Conservation (phyloP, 2,888 invertebrate genomes). For the Perdita meconis region DNA sequence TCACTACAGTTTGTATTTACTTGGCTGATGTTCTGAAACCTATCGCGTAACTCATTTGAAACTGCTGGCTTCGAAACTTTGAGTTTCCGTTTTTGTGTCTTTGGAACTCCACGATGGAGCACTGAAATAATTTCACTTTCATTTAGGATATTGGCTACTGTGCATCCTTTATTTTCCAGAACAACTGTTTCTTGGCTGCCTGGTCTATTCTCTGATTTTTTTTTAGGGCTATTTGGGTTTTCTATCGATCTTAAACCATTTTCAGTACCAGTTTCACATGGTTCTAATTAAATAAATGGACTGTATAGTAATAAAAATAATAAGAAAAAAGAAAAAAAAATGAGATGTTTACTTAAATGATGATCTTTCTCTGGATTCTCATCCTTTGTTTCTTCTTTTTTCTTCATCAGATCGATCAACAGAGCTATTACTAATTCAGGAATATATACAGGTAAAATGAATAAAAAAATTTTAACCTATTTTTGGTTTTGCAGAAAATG, state of each 20-base stretch:
- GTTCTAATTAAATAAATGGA: not conserved
- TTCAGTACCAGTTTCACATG: not conserved
- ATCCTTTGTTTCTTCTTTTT: no score
- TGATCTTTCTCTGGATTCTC: conserved; percentile 18
- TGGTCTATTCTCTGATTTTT: not conserved
- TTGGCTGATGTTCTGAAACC: not conserved
- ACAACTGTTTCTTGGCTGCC: not conserved
- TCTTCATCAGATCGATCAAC: conserved; percentile 39
- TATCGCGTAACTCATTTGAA: not conserved
- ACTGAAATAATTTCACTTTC: not conserved
- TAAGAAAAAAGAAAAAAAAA: not conserved
- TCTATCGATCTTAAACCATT: no score
- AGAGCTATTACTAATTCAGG: conserved; percentile 37
- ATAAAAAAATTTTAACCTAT: no score
- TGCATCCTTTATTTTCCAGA: not conserved
- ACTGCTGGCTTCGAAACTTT: conserved; percentile 4
- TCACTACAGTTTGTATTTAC: not conserved
- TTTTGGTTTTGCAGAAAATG: no score
- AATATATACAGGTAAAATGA: no score
- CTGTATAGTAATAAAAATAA: not conserved
- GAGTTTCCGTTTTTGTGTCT: conserved; percentile 12
- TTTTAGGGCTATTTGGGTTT: not conserved
- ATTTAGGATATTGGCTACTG: not conserved
- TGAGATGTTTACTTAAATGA: not conserved
- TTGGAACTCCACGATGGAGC: not conserved